These are phyloP conservation scores for Centrocercus urophasianus DNA, from an alignment of 2,113 vertebrate species.

Conservation along the genomic window DNA sequence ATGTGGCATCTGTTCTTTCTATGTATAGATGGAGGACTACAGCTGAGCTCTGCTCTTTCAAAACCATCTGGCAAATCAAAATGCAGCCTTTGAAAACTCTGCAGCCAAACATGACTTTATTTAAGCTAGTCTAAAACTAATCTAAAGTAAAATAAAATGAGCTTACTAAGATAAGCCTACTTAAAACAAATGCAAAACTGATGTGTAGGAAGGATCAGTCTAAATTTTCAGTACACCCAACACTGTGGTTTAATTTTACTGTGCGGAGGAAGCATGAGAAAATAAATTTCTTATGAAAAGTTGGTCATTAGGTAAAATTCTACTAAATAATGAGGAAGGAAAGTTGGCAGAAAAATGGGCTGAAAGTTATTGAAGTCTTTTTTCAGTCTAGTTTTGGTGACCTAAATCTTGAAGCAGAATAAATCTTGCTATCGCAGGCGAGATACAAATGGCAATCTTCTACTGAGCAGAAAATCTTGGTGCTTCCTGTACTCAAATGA, in stretches of 20 bases:
- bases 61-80: background rate
- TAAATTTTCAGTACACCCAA: background rate
- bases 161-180: background rate
- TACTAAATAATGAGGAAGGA: background rate
- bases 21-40: background rate
- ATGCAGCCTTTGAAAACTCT: background rate
- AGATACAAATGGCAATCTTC: background rate
- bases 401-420: background rate
- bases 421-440: background rate
- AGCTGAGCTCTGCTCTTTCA: background rate
- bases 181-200: background rate
- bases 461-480: background rate
- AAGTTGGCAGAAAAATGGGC: background rate
- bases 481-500: background rate
- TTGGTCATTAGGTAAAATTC: background rate
- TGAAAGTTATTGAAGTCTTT: background rate
- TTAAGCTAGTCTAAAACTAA: conserved; percentile 3
- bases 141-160: background rate
- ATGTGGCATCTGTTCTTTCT: background rate
- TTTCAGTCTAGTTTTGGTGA: background rate
- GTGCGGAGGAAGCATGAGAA: background rate
- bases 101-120: background rate
- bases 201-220: background rate
- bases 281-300: background rate
- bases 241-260: background rate